Percentiles rank a stretch among this genome's conserved stretches.
phyloP scores from a whole-genome alignment of 2,797 vertebrate genomes.

The Catostomus latipinnis region DNA sequence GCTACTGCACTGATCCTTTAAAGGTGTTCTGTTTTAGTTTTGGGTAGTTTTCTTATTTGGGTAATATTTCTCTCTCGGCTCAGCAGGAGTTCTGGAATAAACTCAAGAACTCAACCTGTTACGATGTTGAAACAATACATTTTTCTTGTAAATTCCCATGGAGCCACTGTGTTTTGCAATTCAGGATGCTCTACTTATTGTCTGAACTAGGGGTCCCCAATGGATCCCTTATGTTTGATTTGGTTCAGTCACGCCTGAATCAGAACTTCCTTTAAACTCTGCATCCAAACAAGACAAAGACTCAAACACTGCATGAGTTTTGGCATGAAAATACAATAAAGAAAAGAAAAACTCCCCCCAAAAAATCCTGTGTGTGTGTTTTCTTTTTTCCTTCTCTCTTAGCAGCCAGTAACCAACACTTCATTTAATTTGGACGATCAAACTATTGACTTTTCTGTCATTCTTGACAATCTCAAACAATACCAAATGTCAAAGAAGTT shows the following conservation, averaged over 20 bases:
- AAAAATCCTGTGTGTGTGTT: not conserved
- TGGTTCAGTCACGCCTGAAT: not conserved
- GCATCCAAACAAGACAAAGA: conserved; percentile 6
- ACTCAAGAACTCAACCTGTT: not conserved
- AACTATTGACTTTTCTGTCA: not conserved
- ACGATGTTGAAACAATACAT: not conserved
- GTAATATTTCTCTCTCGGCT: not conserved
- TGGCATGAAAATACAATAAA: not conserved
- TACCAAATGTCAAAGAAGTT: not conserved
- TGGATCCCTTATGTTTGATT: not conserved
- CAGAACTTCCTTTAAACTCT: conserved; percentile 1
- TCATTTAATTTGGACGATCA: not conserved
- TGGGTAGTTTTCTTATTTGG: not conserved
- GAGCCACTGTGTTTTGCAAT: conserved; percentile 6
- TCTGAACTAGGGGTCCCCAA: not conserved
- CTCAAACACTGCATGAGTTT: not conserved
- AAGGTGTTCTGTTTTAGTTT: no score
- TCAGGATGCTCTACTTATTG: conserved; percentile 9
- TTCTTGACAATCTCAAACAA: not conserved
- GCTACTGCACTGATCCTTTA: no score
- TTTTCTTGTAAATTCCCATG: not conserved
- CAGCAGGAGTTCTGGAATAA: conserved; percentile 1
- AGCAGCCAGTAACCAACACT: no score
- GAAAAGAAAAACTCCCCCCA: conserved; percentile 6
- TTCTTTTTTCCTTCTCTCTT: not conserved